phyloP scores from a whole-genome alignment of 2,113 vertebrate genomes.

The Semnopithecus entellus region DNA sequence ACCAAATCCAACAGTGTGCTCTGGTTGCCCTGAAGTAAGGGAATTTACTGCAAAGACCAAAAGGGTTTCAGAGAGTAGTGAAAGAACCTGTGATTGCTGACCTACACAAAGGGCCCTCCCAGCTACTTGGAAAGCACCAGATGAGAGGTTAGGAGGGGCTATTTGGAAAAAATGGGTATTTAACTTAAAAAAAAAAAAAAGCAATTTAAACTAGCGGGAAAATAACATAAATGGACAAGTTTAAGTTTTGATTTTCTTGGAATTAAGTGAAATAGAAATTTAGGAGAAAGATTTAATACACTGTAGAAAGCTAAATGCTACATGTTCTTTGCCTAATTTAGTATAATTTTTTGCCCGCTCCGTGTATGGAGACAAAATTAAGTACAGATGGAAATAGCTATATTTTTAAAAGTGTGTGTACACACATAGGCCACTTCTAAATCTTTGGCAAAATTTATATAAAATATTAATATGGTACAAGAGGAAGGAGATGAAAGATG shows the following conservation, averaged over 20 bases:
- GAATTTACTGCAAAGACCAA: background rate
- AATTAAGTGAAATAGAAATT: background rate
- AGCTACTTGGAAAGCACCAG: background rate
- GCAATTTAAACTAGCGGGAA: background rate
- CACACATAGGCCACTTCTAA: background rate
- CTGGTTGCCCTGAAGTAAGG: background rate
- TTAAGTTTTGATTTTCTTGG: background rate
- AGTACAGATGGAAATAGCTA: background rate
- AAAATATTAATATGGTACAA: background rate
- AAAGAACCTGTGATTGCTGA: background rate
- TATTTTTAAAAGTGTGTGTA: background rate
- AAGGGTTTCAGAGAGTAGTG: background rate
- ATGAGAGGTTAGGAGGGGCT: background rate
- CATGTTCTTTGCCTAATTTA: background rate
- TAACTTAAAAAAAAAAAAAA: background rate
- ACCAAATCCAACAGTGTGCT: background rate
- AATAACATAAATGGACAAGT: background rate
- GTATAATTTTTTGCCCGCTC: background rate
- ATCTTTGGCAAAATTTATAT: conserved; percentile 3
- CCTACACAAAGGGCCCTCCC: background rate
- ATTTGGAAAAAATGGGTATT: background rate
- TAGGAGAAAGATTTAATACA: background rate
- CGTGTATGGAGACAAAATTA: background rate
- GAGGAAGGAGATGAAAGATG: background rate
- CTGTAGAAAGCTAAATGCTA: background rate